A percentile compares a stretch with the other conserved stretches of the same genome.
Conservation (phyloP, 2,888 invertebrate species). For the Meiosimyza decipiens region DNA sequence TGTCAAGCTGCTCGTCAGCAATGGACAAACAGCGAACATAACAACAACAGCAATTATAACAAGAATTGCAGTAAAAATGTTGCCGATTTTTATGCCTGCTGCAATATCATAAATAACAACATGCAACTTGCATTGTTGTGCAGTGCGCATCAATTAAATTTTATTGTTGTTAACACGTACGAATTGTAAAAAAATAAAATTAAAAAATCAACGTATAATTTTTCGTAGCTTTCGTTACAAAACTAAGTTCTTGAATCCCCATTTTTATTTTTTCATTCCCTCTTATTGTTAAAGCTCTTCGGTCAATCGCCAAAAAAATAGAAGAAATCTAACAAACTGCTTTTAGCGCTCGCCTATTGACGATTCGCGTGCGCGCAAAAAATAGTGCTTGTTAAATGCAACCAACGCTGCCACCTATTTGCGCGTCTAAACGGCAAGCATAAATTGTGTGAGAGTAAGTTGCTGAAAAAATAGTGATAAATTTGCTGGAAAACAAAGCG, state of each 20-base stretch:
- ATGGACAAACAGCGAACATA: conserved; percentile 12
- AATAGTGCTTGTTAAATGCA: not conserved
- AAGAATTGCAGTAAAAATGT: conserved; percentile 12
- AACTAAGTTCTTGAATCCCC: conserved; percentile 23
- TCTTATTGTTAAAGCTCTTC: conserved; percentile 16
- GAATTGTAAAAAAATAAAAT: conserved; percentile 34
- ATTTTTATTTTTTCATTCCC: not conserved
- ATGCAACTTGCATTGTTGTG: conserved; percentile 37
- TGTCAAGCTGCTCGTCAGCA: conserved; percentile 22
- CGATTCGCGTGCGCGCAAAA: not conserved
- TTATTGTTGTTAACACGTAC: conserved; percentile 52
- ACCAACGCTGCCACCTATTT: conserved; percentile 34
- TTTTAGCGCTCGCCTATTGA: conserved; percentile 40
- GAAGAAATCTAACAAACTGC: conserved; percentile 36
- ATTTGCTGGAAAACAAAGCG: conserved; percentile 25
- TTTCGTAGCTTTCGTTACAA: conserved; percentile 13
- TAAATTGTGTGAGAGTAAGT: conserved; percentile 31
- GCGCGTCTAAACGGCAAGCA: conserved; percentile 23
- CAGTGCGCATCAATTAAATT: conserved; percentile 50
- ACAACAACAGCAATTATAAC: conserved; percentile 9
- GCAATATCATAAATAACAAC: conserved; percentile 24
- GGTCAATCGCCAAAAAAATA: conserved; percentile 21
- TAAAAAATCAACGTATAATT: conserved; percentile 31
- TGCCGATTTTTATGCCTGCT: conserved; percentile 26
- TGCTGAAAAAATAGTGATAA: conserved; percentile 24